A percentile compares a stretch with the other conserved stretches of the same genome.
Evolutionary conservation across 2,113 vertebrate species (phyloP).

Genomic region (Lophochroa leadbeateri): DNA sequence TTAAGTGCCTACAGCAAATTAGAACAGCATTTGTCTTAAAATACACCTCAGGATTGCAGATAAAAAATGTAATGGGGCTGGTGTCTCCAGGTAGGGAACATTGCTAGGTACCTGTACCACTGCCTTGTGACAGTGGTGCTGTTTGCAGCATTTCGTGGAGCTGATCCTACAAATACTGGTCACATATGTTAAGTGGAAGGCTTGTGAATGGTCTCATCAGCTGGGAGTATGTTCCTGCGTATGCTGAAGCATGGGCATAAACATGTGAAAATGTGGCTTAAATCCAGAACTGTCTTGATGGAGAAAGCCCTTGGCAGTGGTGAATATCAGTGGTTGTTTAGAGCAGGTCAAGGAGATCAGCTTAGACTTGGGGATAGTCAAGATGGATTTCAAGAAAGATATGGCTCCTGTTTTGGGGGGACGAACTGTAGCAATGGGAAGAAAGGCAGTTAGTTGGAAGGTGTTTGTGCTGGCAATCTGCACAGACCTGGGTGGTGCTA

Average conservation of each 20-base stretch:
- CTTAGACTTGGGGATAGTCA: not conserved
- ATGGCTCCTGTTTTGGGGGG: not conserved
- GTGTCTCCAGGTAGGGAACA: constrained; percentile 45
- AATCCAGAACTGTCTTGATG: not conserved
- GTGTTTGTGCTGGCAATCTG: not conserved
- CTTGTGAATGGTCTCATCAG: not conserved
- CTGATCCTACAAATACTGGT: not conserved
- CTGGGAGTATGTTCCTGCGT: not conserved
- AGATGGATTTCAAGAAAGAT: not conserved
- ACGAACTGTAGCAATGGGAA: not conserved
- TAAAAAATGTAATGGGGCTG: not conserved
- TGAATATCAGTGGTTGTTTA: not conserved
- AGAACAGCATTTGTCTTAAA: constrained; percentile 76
- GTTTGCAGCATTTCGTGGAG: not conserved
- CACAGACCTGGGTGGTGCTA: not conserved
- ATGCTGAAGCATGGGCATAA: not conserved
- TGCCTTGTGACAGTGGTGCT: not conserved
- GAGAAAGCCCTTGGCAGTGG: not conserved
- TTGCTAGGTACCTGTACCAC: not conserved
- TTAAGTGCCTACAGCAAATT: constrained; percentile 72
- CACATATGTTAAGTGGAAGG: accelerated
- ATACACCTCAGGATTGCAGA: constrained; percentile 12
- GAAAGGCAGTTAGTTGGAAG: not conserved
- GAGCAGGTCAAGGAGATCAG: not conserved
- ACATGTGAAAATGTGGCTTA: not conserved